These are phyloP conservation scores for Sebastes iracundus DNA, from an alignment of 2,797 vertebrate genomes.

Conservation along the genomic window DNA sequence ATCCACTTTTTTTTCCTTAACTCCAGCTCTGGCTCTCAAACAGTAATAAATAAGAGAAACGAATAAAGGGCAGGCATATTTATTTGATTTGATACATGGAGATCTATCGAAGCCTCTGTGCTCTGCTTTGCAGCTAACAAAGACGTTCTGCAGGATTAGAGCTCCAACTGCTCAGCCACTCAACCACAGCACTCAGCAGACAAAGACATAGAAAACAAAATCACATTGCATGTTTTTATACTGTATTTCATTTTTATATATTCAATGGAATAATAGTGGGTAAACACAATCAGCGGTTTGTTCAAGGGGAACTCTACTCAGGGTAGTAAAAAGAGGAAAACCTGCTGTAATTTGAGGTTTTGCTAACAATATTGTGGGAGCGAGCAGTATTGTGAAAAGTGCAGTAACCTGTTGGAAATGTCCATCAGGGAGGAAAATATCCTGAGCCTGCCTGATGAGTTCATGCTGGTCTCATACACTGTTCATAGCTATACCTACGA, in stretches of 20 bases:
- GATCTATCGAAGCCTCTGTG: not conserved
- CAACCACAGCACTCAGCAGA: not conserved
- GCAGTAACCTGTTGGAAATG: not conserved
- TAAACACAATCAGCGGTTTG: not conserved
- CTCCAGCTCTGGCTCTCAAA: not conserved
- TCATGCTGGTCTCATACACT: too few relatives aligned
- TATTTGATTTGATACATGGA: conserved; percentile 34
- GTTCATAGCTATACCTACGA: too few relatives aligned
- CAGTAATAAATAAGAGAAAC: conserved; percentile 17
- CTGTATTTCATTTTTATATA: not conserved
- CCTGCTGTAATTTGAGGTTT: not conserved
- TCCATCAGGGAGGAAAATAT: not conserved
- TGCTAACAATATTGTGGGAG: not conserved
- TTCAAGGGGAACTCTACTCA: not conserved
- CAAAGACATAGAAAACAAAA: not conserved
- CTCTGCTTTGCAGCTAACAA: conserved; percentile 10
- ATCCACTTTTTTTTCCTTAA: not conserved
- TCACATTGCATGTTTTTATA: not conserved
- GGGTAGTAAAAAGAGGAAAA: not conserved
- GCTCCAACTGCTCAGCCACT: not conserved
- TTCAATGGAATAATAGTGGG: not conserved
- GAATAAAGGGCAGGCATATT: conserved; percentile 23
- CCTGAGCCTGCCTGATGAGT: not conserved
- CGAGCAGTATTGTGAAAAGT: not conserved
- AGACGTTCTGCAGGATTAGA: not conserved